Evolutionary conservation across 92 coral and sea anemone genomes (phyloP).

Genomic region (Actinostola sp.): DNA sequence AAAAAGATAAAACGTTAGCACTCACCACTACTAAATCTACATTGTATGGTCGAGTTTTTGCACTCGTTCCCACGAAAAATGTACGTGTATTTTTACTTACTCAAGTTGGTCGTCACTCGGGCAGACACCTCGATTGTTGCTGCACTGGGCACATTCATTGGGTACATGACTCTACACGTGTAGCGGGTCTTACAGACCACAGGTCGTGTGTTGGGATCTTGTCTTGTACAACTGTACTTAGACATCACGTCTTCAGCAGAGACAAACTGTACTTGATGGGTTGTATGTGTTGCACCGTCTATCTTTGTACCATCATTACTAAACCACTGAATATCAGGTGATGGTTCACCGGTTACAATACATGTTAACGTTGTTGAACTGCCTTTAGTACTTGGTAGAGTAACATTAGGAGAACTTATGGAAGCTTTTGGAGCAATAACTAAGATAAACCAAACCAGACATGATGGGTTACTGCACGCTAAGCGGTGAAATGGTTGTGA

Average conservation of each 20-base stretch:
- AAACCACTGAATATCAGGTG: slow-evolving; percentile 30
- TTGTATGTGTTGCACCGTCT: slow-evolving; percentile 10
- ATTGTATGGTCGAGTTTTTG: too few species aligned
- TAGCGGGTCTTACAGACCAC: slow-evolving; percentile 16
- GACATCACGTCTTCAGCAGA: slow-evolving; percentile 28
- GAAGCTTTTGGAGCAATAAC: slow-evolving; percentile 12
- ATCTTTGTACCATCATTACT: slow-evolving; percentile 14
- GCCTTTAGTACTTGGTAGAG: slow-evolving; percentile 12
- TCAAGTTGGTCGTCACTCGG: slow-evolving; percentile 2
- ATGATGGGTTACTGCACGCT: not conserved
- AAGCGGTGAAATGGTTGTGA: too few species aligned
- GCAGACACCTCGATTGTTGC: not conserved
- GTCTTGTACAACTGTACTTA: slow-evolving; percentile 29
- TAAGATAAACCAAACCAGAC: not conserved
- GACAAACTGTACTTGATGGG: slow-evolving; percentile 11
- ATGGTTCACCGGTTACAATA: slow-evolving; percentile 8
- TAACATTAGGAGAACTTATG: not conserved
- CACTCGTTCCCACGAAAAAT: too few species aligned
- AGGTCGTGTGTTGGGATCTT: slow-evolving; percentile 14
- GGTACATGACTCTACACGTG: slow-evolving; percentile 18
- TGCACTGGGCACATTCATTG: slow-evolving; percentile 9
- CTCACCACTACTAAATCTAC: too few species aligned
- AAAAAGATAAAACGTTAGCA: too few species aligned
- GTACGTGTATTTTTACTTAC: slow-evolving; percentile 15
- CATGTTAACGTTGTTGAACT: slow-evolving; percentile 4